Percentiles rank a stretch among this genome's conserved stretches.
Evolutionary conservation across 2,113 vertebrate species (phyloP).

Genomic region (Dipodomys ordii): DNA sequence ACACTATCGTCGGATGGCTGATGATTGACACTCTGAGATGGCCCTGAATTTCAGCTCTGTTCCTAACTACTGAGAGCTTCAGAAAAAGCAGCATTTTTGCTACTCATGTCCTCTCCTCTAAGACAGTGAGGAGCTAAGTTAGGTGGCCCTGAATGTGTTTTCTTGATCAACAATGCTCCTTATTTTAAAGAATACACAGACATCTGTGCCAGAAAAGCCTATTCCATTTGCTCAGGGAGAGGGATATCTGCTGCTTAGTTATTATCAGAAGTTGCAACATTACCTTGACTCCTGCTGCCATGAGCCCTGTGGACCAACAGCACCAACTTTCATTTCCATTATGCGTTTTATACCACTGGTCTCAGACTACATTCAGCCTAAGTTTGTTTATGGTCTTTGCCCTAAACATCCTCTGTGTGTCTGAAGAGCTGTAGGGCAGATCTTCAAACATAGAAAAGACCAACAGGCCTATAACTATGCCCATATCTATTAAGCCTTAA

Average conservation of each 20-base stretch:
- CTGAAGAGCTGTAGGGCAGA: background rate
- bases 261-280: background rate
- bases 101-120: background rate
- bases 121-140: background rate
- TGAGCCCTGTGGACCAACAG: background rate
- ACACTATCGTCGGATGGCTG: background rate
- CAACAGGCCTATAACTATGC: background rate
- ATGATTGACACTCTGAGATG: background rate
- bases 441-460: background rate
- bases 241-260: background rate
- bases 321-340: background rate
- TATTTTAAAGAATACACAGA: background rate
- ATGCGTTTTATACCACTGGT: background rate
- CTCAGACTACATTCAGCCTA: background rate
- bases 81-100: background rate
- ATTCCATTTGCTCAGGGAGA: background rate
- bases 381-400: background rate
- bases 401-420: background rate
- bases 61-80: background rate
- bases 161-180: background rate
- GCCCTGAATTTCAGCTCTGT: background rate
- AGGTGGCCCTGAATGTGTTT: background rate
- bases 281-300: background rate
- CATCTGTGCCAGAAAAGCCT: conserved; percentile 9
- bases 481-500: conserved; percentile 10